phyloP scores from a whole-genome alignment of 1,140 invertebrate species.

The Whitmania pigra region DNA sequence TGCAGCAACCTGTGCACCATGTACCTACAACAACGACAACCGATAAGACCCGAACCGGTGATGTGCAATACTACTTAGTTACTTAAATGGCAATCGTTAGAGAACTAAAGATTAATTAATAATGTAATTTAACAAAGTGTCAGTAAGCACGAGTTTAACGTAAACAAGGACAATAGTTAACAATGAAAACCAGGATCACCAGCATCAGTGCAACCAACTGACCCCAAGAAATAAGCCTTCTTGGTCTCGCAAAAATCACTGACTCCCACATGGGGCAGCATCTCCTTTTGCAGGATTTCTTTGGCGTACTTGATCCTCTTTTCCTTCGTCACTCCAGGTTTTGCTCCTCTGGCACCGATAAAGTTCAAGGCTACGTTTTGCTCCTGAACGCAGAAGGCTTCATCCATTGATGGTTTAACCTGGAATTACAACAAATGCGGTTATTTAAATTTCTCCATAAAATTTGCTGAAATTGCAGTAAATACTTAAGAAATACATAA shows the following conservation, averaged over 20 bases:
- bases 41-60: not conserved
- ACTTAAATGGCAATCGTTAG: too few relatives aligned
- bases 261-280: conserved; percentile 95
- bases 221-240: conserved; percentile 91
- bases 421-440: conserved; percentile 25
- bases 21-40: conserved; percentile 49
- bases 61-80: conserved; percentile 6
- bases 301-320: conserved; percentile 96
- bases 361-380: conserved; percentile 97
- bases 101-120: too few relatives aligned
- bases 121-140: too few relatives aligned
- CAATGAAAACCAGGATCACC: too few relatives aligned
- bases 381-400: conserved; percentile 98
- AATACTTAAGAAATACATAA: too few relatives aligned
- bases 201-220: conserved; percentile 29
- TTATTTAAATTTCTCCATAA: too few relatives aligned
- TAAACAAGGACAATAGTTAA: too few relatives aligned
- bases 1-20: conserved; percentile 92
- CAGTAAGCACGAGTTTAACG: too few relatives aligned
- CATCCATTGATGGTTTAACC: conserved; percentile 88
- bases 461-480: too few relatives aligned
- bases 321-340: conserved; percentile 93
- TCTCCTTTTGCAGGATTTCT: conserved; percentile 98
- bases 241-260: conserved; percentile 98
- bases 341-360: conserved; percentile 85